Conservation (phyloP, 2,888 invertebrate genomes). For the Listrodromus nycthemerus region DNA sequence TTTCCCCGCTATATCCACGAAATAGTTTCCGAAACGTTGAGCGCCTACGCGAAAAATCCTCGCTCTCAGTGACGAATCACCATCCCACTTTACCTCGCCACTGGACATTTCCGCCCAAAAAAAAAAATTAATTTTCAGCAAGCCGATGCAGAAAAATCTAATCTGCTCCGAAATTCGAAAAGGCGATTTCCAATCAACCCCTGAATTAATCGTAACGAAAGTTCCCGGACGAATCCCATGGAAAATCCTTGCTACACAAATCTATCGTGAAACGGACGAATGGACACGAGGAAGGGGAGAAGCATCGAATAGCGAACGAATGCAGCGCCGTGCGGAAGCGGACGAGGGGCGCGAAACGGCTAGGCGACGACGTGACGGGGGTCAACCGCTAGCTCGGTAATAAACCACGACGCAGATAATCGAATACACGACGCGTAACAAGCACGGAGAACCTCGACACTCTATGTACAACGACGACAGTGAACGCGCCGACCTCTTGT, state of each 20-base stretch:
- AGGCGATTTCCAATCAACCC: not conserved
- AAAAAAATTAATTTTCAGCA: too few relatives aligned
- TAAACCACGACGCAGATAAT: slow-evolving; percentile 82
- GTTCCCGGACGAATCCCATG: not conserved
- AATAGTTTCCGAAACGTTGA: too few relatives aligned
- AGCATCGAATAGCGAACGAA: slow-evolving; percentile 30
- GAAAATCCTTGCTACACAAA: not conserved
- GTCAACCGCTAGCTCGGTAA: slow-evolving; percentile 72
- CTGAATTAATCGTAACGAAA: not conserved
- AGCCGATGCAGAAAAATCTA: not conserved
- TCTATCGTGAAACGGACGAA: not conserved
- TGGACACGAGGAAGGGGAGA: not conserved
- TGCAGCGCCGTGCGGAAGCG: slow-evolving; percentile 37
- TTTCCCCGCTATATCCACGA: too few relatives aligned
- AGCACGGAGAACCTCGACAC: slow-evolving; percentile 74
- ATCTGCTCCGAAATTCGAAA: not conserved
- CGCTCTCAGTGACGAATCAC: too few relatives aligned
- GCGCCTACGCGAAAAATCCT: too few relatives aligned
- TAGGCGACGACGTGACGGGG: slow-evolving; percentile 58
- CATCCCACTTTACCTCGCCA: too few relatives aligned
- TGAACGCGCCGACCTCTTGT: slow-evolving; percentile 29
- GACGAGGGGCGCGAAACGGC: slow-evolving; percentile 43
- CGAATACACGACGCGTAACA: slow-evolving; percentile 83
- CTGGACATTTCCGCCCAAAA: too few relatives aligned
- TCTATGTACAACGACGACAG: slow-evolving; percentile 57